Conservation (phyloP, 2,113 vertebrate genomes). For the Chunga burmeisteri region DNA sequence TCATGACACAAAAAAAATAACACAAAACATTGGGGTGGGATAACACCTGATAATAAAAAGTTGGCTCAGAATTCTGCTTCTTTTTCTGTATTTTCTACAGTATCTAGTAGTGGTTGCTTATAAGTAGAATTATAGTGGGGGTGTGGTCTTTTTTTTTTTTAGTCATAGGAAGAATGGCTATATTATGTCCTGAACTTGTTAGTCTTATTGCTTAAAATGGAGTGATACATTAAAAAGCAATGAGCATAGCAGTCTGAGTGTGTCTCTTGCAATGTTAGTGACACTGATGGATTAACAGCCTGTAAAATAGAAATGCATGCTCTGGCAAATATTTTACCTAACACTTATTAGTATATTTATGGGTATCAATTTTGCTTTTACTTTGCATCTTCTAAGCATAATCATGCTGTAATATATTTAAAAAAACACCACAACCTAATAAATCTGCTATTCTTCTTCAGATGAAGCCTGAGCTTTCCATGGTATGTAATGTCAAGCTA, state of each 20-base stretch:
- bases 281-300: conserved; percentile 64
- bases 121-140: neutral
- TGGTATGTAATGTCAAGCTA: neutral
- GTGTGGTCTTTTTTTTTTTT: neutral
- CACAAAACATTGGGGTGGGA: neutral
- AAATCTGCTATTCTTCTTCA: neutral
- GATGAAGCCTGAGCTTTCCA: neutral
- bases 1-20: neutral
- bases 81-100: neutral
- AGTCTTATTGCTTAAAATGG: conserved; percentile 58
- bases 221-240: conserved; percentile 71
- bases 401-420: neutral
- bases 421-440: neutral
- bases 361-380: conserved; percentile 35
- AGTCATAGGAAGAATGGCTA: neutral
- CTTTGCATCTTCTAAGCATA: conserved; percentile 25
- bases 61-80: neutral
- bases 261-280: conserved; percentile 54
- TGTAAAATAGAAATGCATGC: conserved; percentile 51
- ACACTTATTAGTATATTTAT: conserved; percentile 48
- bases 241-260: conserved; percentile 37
- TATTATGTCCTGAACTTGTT: conserved; percentile 36
- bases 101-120: neutral
- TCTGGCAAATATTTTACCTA: conserved; percentile 61
- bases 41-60: neutral